Evolutionary conservation across 2,888 invertebrate species (phyloP).

Genomic region (Nebria brevicollis): DNA sequence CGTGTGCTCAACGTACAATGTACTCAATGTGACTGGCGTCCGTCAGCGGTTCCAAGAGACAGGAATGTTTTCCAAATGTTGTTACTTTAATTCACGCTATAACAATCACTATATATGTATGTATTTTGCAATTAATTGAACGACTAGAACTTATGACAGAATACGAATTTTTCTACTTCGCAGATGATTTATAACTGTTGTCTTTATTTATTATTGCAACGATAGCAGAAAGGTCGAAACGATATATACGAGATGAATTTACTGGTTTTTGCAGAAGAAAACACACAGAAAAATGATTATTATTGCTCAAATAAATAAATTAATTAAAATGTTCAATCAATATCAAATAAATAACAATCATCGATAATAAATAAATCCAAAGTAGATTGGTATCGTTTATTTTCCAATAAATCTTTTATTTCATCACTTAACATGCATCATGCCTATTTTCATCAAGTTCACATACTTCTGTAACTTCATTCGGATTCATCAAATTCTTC

Average conservation of each 20-base stretch:
- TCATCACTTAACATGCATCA: no score
- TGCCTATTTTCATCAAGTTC: no score
- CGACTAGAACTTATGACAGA: not conserved
- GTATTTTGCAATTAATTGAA: not conserved
- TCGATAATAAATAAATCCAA: no score
- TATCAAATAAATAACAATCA: no score
- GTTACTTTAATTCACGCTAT: not conserved
- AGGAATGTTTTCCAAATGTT: not conserved
- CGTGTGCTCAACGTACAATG: conserved; percentile 31
- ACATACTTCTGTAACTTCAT: no score
- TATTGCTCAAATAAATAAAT: not conserved
- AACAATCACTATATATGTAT: not conserved
- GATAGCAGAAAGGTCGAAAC: not conserved
- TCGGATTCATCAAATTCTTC: no score
- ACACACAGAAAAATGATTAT: no score
- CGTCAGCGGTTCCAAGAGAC: not conserved
- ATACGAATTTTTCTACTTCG: not conserved
- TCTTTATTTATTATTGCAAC: not conserved
- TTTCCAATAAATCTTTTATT: no score
- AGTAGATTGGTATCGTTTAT: no score
- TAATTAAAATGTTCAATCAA: no score
- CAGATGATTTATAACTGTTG: not conserved
- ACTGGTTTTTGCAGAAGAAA: no score
- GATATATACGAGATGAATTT: no score
- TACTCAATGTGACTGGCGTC: not conserved